Evolutionary conservation across 2,888 invertebrate genomes (phyloP).

Genomic region (Buathra laborator): DNA sequence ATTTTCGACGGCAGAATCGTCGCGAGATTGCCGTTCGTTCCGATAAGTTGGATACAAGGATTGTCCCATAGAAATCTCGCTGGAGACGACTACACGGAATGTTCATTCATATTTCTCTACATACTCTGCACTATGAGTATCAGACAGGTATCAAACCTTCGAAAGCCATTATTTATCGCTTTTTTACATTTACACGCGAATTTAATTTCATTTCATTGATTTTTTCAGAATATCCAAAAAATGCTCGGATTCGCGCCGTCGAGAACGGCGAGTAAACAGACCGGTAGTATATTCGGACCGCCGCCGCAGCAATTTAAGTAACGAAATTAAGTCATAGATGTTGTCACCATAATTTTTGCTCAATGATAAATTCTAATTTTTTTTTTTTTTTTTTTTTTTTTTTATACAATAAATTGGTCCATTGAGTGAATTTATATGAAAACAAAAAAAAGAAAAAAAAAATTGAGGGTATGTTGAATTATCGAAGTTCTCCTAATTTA

Average conservation of each 20-base stretch:
- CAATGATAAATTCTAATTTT: background rate
- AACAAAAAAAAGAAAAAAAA: background rate
- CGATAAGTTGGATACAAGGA: slow-evolving; percentile 98
- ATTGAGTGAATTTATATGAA: background rate
- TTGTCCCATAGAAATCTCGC: slow-evolving; percentile 97
- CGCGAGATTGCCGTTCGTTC: slow-evolving; percentile 97
- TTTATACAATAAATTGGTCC: background rate
- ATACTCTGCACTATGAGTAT: slow-evolving; percentile 99
- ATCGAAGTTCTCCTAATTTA: slow-evolving; percentile 8
- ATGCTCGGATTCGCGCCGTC: slow-evolving; percentile 98
- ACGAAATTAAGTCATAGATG: slow-evolving; percentile 68
- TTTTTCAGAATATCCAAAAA: slow-evolving; percentile 98
- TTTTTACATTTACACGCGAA: background rate
- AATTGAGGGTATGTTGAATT: background rate
- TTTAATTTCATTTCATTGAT: slow-evolving; percentile 71
- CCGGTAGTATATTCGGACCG: slow-evolving; percentile 94
- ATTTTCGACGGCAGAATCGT: slow-evolving; percentile 99
- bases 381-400: background rate
- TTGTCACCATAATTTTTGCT: background rate
- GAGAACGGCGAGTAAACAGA: slow-evolving; percentile 98
- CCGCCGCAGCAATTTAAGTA: slow-evolving; percentile 94
- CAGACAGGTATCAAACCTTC: slow-evolving; percentile 88
- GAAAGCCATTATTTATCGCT: slow-evolving; percentile 4
- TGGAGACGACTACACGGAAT: slow-evolving; percentile 99
- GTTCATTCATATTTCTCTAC: slow-evolving; percentile 99